Evolutionary conservation across 2,113 vertebrate species (phyloP).

Genomic region (pig (Sus scrofa)): T2T-Sscrofa CM000827.6:35581501-35582000

Average conservation of each 20-base stretch:
- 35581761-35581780: background rate
- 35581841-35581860: background rate
- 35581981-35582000: background rate
- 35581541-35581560: conserved; percentile 70
- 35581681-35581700: background rate
- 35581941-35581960: background rate
- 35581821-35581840: background rate
- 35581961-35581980: background rate
- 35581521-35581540: conserved; percentile 49
- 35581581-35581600: conserved; percentile 33
- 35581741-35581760: background rate
- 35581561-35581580: conserved; percentile 22
- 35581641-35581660: conserved; percentile 24
- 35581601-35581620: conserved; percentile 61
- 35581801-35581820: background rate
- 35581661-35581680: background rate
- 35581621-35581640: conserved; percentile 3
- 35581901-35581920: background rate
- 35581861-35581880: background rate
- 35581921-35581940: background rate
- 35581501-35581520: conserved; percentile 23
- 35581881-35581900: background rate
- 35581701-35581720: background rate
- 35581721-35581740: background rate
- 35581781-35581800: background rate